Percentiles rank a stretch among this genome's conserved stretches.
Conservation (phyloP, 2,888 invertebrate species). For the Mycalesis mineus region DNA sequence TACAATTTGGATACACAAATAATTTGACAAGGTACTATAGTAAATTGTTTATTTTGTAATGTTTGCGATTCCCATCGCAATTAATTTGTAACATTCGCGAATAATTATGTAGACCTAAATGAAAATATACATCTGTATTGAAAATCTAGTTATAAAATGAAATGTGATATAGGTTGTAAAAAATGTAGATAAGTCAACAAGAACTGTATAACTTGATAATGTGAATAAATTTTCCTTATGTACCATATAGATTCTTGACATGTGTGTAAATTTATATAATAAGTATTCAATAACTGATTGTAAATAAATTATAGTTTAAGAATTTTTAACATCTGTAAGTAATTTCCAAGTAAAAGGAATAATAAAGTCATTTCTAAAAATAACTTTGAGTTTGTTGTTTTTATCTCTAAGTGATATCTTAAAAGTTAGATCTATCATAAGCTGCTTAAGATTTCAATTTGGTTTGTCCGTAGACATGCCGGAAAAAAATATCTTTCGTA, state of each 20-base stretch:
- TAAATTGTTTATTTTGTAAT: slow-evolving; percentile 25
- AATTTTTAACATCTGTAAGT: slow-evolving; percentile 76
- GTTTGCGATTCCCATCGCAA: slow-evolving; percentile 21
- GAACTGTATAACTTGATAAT: slow-evolving; percentile 54
- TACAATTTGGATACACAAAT: slow-evolving; percentile 27
- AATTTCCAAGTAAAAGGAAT: slow-evolving; percentile 66
- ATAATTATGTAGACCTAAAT: slow-evolving; percentile 8
- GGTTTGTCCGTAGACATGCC: too few relatives aligned
- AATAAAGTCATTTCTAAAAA: slow-evolving; percentile 75
- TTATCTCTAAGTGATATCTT: not conserved
- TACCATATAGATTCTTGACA: slow-evolving; percentile 47
- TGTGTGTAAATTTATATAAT: slow-evolving; percentile 57
- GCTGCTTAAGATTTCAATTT: too few relatives aligned
- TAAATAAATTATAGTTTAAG: slow-evolving; percentile 73
- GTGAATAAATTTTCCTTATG: slow-evolving; percentile 44
- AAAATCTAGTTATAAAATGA: slow-evolving; percentile 62
- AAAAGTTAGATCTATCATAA: too few relatives aligned
- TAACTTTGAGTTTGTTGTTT: slow-evolving; percentile 29
- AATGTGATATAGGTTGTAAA: slow-evolving; percentile 79
- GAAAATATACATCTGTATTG: slow-evolving; percentile 14
- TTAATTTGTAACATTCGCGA: slow-evolving; percentile 27
- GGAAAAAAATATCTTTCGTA: too few relatives aligned
- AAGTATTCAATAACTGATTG: slow-evolving; percentile 50
- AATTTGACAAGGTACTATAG: slow-evolving; percentile 25
- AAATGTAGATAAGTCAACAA: slow-evolving; percentile 62